Percentiles rank a stretch among this genome's conserved stretches.
These are phyloP conservation scores for Rhingia rostrata DNA, from an alignment of 2,888 invertebrate species.

Conservation along the genomic window DNA sequence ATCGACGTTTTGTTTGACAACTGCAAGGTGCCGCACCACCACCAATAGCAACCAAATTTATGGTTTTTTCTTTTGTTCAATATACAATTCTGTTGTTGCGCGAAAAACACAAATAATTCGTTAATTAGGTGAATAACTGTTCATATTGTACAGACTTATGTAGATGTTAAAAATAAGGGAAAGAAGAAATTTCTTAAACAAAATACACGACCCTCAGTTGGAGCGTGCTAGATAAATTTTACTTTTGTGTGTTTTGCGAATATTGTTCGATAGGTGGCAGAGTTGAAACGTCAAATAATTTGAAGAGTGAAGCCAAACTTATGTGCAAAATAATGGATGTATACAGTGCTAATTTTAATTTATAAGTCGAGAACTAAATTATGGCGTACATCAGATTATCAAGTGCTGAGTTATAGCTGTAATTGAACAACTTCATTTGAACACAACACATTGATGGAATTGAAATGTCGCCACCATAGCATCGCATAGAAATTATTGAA, in stretches of 20 bases:
- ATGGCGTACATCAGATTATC: too few relatives aligned
- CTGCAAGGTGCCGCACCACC: slow-evolving; percentile 36
- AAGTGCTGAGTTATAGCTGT: too few relatives aligned
- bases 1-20: slow-evolving; percentile 44
- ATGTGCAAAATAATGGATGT: neutral
- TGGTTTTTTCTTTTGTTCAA: slow-evolving; percentile 23
- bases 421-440: too few relatives aligned
- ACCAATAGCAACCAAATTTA: slow-evolving; percentile 32
- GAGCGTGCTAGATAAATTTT: slow-evolving; percentile 63
- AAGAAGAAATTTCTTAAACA: slow-evolving; percentile 74
- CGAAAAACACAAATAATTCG: slow-evolving; percentile 30
- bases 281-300: slow-evolving; percentile 47
- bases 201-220: slow-evolving; percentile 76
- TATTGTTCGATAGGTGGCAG: slow-evolving; percentile 59
- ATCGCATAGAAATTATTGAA: too few relatives aligned
- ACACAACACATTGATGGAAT: too few relatives aligned
- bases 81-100: slow-evolving; percentile 29
- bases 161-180: slow-evolving; percentile 49
- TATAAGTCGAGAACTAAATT: neutral
- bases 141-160: slow-evolving; percentile 52
- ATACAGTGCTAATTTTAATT: slow-evolving; percentile 5
- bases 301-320: slow-evolving; percentile 36
- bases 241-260: slow-evolving; percentile 30
- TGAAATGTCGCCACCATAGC: too few relatives aligned
- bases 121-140: slow-evolving; percentile 24